A percentile compares a stretch with the other conserved stretches of the same genome.
Evolutionary conservation across 2,888 invertebrate genomes (phyloP).

Genomic region (Arctia plantaginis): DNA sequence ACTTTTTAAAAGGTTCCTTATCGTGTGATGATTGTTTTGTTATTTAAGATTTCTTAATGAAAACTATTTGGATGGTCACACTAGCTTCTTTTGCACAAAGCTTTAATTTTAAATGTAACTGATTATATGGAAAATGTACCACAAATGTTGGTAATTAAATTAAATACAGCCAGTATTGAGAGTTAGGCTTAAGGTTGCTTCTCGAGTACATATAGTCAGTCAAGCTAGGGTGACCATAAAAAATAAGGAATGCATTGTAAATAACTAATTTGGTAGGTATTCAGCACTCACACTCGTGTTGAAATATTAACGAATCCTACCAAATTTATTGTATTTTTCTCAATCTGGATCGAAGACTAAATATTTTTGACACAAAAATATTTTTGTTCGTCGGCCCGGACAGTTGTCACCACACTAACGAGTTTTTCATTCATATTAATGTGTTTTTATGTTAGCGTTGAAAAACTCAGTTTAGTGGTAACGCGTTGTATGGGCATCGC

Average conservation of each 20-base stretch:
- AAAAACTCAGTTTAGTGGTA: conserved; percentile 57
- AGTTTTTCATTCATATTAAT: conserved; percentile 58
- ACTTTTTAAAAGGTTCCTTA: conserved; percentile 78
- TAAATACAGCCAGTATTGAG: not conserved
- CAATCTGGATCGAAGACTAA: conserved; percentile 31
- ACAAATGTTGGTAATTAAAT: not conserved
- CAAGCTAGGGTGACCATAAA: conserved; percentile 69
- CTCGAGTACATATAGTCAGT: conserved; percentile 54
- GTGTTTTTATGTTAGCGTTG: conserved; percentile 34
- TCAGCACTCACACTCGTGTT: conserved; percentile 75
- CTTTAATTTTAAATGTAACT: conserved; percentile 54
- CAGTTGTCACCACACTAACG: conserved; percentile 57
- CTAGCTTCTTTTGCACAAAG: conserved; percentile 62
- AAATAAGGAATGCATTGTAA: conserved; percentile 81
- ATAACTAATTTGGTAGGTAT: conserved; percentile 81
- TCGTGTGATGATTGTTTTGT: conserved; percentile 82
- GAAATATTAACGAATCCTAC: conserved; percentile 72
- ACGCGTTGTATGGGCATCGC: conserved; percentile 84
- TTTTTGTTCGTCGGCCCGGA: conserved; percentile 50
- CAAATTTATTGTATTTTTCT: conserved; percentile 68
- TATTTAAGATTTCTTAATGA: conserved; percentile 69
- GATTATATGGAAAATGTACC: conserved; percentile 53
- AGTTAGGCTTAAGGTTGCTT: not conserved
- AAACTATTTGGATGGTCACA: conserved; percentile 66
- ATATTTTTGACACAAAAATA: conserved; percentile 40